Conservation (phyloP, 2,888 invertebrate species). For the Deilephila elpenor region DNA sequence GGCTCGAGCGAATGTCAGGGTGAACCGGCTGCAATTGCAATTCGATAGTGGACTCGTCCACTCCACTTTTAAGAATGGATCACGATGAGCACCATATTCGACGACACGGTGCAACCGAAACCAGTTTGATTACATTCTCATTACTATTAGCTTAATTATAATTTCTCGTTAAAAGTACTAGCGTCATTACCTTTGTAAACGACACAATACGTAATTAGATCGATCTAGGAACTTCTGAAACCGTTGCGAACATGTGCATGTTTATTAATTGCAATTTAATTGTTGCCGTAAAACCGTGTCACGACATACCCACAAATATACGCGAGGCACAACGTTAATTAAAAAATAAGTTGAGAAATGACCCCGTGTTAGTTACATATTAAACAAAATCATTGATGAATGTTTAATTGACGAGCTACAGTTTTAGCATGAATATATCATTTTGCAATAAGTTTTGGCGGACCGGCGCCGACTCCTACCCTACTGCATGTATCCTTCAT, state of each 20-base stretch:
- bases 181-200: not conserved
- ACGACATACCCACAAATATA: slow-evolving; percentile 13
- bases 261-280: slow-evolving; percentile 23
- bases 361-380: slow-evolving; percentile 26
- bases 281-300: slow-evolving; percentile 10
- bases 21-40: slow-evolving; percentile 50
- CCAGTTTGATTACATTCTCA: not conserved
- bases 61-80: slow-evolving; percentile 21
- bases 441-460: slow-evolving; percentile 9
- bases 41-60: slow-evolving; percentile 24
- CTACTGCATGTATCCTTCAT: slow-evolving; percentile 45
- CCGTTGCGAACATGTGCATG: not conserved
- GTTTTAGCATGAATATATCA: not conserved
- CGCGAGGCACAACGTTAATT: slow-evolving; percentile 1
- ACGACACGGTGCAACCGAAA: not conserved
- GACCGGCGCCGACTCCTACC: slow-evolving; percentile 34
- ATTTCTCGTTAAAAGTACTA: not conserved
- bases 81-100: not conserved
- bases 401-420: not conserved
- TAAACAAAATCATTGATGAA: slow-evolving; percentile 16
- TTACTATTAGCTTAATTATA: slow-evolving; percentile 5
- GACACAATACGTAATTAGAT: slow-evolving; percentile 11
- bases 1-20: slow-evolving; percentile 72
- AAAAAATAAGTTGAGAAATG: slow-evolving; percentile 2
- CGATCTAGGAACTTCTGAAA: slow-evolving; percentile 18